Evolutionary conservation across 2,888 invertebrate genomes (phyloP).

Genomic region (Trissoscelio sp.): DNA sequence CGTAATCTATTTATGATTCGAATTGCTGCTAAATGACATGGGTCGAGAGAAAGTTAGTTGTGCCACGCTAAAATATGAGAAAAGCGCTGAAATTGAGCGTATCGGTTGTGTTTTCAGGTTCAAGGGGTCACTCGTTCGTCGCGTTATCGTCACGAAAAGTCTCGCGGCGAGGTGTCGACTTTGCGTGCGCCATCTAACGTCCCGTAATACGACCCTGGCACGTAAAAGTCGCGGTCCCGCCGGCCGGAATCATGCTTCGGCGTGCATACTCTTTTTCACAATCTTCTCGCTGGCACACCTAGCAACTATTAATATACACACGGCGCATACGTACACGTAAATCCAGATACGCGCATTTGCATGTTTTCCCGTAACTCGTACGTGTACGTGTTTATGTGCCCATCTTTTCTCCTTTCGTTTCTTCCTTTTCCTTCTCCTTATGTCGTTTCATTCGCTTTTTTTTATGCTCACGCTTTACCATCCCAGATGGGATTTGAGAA

Average conservation of each 20-base stretch:
- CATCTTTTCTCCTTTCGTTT: no score
- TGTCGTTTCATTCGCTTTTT: neutral
- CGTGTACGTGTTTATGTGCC: constrained; percentile 12
- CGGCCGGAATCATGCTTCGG: constrained; percentile 65
- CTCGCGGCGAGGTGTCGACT: constrained; percentile 42
- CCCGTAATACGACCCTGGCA: constrained; percentile 63
- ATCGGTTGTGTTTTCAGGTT: constrained; percentile 42
- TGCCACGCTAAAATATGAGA: constrained; percentile 32
- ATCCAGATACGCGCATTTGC: constrained; percentile 55
- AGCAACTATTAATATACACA: constrained; percentile 53
- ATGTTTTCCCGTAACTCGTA: constrained; percentile 34
- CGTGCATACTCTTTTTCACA: constrained; percentile 60
- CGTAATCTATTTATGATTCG: constrained; percentile 44
- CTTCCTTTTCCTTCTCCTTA: neutral
- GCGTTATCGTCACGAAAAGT: constrained; percentile 38
- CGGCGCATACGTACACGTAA: constrained; percentile 44
- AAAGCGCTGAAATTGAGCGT: constrained; percentile 43
- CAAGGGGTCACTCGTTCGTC: constrained; percentile 57
- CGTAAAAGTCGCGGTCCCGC: constrained; percentile 62
- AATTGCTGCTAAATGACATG: constrained; percentile 37
- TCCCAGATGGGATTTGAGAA: no score
- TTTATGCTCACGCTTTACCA: no score
- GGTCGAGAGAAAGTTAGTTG: constrained; percentile 49
- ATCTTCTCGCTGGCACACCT: constrained; percentile 66
- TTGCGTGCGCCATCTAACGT: constrained; percentile 62